phyloP scores from a whole-genome alignment of 2,797 vertebrate species.

The Aldrovandia affinis region DNA sequence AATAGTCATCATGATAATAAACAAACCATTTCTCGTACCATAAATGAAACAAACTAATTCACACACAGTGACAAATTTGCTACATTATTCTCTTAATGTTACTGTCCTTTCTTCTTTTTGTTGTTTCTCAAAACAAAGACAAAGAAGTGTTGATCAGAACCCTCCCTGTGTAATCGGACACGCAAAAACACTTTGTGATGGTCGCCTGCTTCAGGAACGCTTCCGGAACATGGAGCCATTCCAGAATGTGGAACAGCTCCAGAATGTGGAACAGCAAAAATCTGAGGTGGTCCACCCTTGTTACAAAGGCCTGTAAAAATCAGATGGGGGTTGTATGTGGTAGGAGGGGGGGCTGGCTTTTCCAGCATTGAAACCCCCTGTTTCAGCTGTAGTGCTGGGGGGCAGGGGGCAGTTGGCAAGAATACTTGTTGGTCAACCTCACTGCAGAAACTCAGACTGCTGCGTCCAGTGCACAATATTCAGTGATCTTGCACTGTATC shows the following conservation, averaged over 20 bases:
- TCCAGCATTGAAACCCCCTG: not conserved
- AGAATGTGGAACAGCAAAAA: not conserved
- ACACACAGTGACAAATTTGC: constrained; percentile 63
- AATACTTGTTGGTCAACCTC: not conserved
- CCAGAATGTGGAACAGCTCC: not conserved
- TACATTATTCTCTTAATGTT: constrained; percentile 67
- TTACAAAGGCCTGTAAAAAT: constrained; percentile 6
- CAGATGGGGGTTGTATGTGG: not conserved
- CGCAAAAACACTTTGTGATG: constrained; percentile 5
- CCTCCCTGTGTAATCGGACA: constrained; percentile 7
- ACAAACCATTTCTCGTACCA: constrained; percentile 49
- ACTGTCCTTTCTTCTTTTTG: constrained; percentile 38
- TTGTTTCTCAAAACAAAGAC: constrained; percentile 50
- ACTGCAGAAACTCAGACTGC: not conserved
- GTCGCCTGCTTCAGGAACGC: not conserved
- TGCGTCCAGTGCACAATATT: not conserved
- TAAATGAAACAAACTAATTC: constrained; percentile 46
- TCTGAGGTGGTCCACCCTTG: not conserved
- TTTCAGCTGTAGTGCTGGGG: not conserved
- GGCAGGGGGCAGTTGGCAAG: not conserved
- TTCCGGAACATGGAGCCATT: not conserved
- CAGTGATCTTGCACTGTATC: not conserved
- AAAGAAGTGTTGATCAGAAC: constrained; percentile 28
- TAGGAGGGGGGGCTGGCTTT: not conserved
- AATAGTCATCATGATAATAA: constrained; percentile 55